Evolutionary conservation across 30 jellyfish, hydroid and myxozoan species (phyloP).

Genomic region (Hydra vulgaris): DNA sequence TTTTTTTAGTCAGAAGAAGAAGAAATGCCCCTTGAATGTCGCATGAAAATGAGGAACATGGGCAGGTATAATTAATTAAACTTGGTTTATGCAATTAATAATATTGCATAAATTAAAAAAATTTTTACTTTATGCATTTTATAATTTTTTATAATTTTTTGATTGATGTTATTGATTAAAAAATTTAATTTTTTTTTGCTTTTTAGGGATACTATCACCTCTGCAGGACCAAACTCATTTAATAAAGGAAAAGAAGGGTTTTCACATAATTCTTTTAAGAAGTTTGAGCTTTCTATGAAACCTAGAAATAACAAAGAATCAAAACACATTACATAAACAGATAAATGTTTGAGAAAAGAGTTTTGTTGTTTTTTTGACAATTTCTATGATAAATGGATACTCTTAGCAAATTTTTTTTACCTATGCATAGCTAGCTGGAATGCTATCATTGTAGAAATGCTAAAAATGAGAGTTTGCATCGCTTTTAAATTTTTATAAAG

Average conservation of each 20-base stretch:
- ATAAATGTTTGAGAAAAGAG: no score
- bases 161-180: not conserved
- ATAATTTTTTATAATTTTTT: no score
- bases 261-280: conserved; percentile 32
- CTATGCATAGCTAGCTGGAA: no score
- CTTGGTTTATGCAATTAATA: no score
- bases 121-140: not conserved
- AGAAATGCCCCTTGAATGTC: conserved; percentile 87
- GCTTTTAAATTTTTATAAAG: no score
- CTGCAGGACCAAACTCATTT: conserved; percentile 92
- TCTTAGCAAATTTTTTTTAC: no score
- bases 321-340: not conserved
- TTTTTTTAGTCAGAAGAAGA: conserved; percentile 58
- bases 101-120: no score
- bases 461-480: no score
- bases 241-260: conserved; percentile 87
- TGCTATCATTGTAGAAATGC: no score
- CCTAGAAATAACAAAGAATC: conserved; percentile 77
- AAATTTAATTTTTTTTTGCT: not conserved
- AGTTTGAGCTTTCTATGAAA: conserved; percentile 64
- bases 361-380: no score
- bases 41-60: conserved; percentile 84
- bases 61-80: conserved; percentile 74
- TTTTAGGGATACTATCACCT: conserved; percentile 71
- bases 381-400: no score